Evolutionary conservation across 2,797 vertebrate species (phyloP), one percentile per base, ranked within the genome.

Genomic region (Xyrichtys novacula): DNA sequence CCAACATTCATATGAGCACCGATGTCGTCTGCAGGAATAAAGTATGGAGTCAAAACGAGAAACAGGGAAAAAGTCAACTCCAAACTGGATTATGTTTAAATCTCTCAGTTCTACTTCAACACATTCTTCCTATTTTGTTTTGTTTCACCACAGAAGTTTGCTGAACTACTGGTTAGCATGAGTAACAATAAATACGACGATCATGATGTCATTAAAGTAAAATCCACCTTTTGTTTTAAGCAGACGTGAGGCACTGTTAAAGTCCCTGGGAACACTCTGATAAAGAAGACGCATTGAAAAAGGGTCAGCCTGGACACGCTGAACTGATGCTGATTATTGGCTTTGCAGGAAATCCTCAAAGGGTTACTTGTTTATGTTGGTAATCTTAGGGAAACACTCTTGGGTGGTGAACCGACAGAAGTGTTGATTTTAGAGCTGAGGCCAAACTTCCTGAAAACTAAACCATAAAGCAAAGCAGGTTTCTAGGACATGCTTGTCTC

Each of bases 1-100:
- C 98, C 98, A 62, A 99, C 98, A 42, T 99, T 99, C 98, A 99
- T 99, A 80, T 99, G 98, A 47, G 98, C 98, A 29, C 98, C 98
- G 28, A 99, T 99, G 85, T 99, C 98, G 93, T 99, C 98, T 99
- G 89, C 14, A 67, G 44, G 57, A 57, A 22, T 49, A 23, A 3
- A n/a, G 11, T 2, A 34, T 16, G 17, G 22, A 46, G 15, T n/a
- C n/a, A n/a, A n/a, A 53, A n/a, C 39, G 26, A 16, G 7, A 12
- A 17, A 40, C 7, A 34, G 1, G 14, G 2, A 50, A 7, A 23
- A 32, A 54, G 17, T 22, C 4, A 22, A 31, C 6, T 8, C 9
- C 7, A 42, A n/a, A n/a, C n/a, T n/a, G n/a, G n/a, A n/a, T n/a
- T n/a, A n/a, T n/a, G n/a, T n/a, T n/a, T n/a, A n/a, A n/a, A n/a